A percentile compares a stretch with the other conserved stretches of the same genome.
Conservation (phyloP, 2,888 invertebrate species). For the Lordiphosa andalusiaca region DNA sequence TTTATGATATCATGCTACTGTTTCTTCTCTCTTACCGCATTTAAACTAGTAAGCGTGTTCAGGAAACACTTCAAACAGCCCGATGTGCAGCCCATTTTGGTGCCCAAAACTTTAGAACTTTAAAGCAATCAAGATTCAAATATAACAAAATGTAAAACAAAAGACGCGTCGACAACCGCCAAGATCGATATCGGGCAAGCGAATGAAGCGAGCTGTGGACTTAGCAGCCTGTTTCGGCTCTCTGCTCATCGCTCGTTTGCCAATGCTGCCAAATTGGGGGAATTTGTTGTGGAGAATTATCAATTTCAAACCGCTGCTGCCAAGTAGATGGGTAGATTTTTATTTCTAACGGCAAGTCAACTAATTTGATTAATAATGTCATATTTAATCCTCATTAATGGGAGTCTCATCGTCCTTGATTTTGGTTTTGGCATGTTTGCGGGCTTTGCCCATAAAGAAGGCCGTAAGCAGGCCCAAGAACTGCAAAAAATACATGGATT, state of each 20-base stretch:
- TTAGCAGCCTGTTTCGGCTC: not conserved
- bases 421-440: conserved; percentile 49
- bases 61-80: conserved; percentile 66
- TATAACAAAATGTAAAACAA: not conserved
- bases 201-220: conserved; percentile 16
- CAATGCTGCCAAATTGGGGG: conserved; percentile 39
- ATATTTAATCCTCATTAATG: conserved; percentile 46
- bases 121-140: not conserved
- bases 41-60: conserved; percentile 60
- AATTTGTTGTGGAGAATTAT: not conserved
- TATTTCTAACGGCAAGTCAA: conserved; percentile 40
- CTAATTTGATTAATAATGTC: conserved; percentile 35
- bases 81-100: conserved; percentile 70
- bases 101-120: not conserved
- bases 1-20: too few species aligned
- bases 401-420: conserved; percentile 61
- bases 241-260: conserved; percentile 6
- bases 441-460: conserved; percentile 58
- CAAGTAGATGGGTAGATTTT: conserved; percentile 14
- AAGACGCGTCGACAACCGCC: conserved; percentile 8
- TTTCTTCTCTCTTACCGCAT: conserved; percentile 55
- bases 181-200: conserved; percentile 7
- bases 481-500: conserved; percentile 23
- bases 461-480: conserved; percentile 48
- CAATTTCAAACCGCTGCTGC: conserved; percentile 2